Base-by-base conservation (phyloP, 1,140 invertebrate species). In the Linepithema humile region DNA sequence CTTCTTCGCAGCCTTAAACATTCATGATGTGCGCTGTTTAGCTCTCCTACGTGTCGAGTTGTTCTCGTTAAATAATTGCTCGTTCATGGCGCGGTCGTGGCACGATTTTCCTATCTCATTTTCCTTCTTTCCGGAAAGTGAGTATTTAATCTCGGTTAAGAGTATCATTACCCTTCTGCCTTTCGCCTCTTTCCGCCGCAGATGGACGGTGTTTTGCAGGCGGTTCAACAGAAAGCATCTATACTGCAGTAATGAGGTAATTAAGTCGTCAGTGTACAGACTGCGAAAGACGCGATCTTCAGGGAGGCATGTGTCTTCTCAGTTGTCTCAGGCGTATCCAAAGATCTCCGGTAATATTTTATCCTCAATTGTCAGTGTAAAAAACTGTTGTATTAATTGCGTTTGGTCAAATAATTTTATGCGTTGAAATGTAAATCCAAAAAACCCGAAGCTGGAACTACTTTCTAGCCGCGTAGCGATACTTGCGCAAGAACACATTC, bases 211-310 rank as follows among this genome's bases (percentile, higher is more conserved):
- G 23, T 38, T 35, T 83, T 72, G 62, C 29, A 10, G 40, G 35
- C 60, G 64, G 20, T 48, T 40, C 57, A 15, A 45, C 67, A 67
- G 35, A 83, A 48, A 80, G 48, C 60, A 69, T 26, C 55, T 84
- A 62, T 45, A 65, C 10, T 65, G 35, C 29, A 17, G 82, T 75
- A 85, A 88, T 85, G 62, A 73, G 60, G n/a, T 87, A 87, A 88
- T 88, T 88, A 85, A 87, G 53, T 57, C 35, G 53, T 23, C 57
- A 17, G 53, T 88, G 23, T 32, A 69, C 67, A 3, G 45, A 65
- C 35, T 59, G 53, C 9, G 9, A 29, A 69, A 50, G 35, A 43
- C 45, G 50, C 10, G 3, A 10, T 48, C 10, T 75, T 57, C 35
- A 15, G 29, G n/a, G 15, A 69, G 15, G 3, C 15, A 20, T n/a